Percentiles rank a stretch among this genome's conserved stretches.
phyloP scores from a whole-genome alignment of 2,113 vertebrate species.

The Ifrita kowaldi region DNA sequence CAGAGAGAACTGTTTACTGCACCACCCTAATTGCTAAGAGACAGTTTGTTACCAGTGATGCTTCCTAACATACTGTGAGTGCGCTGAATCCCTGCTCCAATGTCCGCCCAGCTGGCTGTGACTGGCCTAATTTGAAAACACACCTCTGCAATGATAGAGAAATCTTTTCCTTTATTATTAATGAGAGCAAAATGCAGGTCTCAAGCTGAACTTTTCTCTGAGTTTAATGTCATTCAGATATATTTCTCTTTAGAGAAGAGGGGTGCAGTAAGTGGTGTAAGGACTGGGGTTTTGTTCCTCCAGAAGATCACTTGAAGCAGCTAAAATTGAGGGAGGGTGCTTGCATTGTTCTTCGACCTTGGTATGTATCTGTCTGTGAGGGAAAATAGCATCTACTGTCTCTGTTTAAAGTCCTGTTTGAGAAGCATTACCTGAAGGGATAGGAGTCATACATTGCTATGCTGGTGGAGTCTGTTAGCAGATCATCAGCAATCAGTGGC shows the following conservation, averaged over 20 bases:
- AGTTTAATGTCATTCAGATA: background rate
- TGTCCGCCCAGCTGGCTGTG: background rate
- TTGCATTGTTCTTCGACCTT: background rate
- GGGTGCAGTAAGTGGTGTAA: background rate
- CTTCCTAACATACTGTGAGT: background rate
- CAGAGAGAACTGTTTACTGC: background rate
- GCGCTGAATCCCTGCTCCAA: background rate
- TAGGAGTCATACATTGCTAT: background rate
- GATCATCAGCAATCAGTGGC: background rate
- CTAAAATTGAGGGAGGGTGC: background rate
- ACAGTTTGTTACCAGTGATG: background rate
- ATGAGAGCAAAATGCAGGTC: background rate
- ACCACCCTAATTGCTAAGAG: background rate
- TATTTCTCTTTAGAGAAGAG: background rate
- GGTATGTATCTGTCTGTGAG: background rate
- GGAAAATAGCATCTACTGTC: background rate
- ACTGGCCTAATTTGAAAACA: background rate
- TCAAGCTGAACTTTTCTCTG: background rate
- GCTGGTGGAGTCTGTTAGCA: background rate
- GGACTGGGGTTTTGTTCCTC: background rate
- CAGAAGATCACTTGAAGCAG: background rate
- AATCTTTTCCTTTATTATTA: background rate
- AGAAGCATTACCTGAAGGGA: background rate
- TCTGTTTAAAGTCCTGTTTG: background rate
- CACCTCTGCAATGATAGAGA: background rate